phyloP scores from a whole-genome alignment of 1,140 invertebrate genomes.

The Melitaea cinxia region DNA sequence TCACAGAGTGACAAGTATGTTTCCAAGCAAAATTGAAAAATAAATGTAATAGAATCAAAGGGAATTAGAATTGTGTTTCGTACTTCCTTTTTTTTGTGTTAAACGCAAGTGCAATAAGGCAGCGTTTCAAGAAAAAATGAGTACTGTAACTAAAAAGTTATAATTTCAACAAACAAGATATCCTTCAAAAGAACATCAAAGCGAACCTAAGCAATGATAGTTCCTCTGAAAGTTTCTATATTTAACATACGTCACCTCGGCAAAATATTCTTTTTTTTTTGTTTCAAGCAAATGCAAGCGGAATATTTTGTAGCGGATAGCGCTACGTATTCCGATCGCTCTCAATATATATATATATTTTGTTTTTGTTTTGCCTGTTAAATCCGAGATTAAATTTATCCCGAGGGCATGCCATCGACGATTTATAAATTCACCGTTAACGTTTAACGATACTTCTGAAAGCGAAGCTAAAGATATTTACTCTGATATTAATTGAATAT shows the following conservation, averaged over 20 bases:
- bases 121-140: too few species aligned
- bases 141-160: too few species aligned
- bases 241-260: background rate
- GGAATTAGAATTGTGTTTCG: too few species aligned
- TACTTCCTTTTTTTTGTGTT: too few species aligned
- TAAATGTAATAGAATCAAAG: too few species aligned
- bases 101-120: too few species aligned
- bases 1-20: too few species aligned
- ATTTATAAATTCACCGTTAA: background rate
- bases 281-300: background rate
- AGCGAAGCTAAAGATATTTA: too few species aligned
- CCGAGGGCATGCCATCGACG: background rate
- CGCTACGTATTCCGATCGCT: background rate
- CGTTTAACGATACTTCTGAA: background rate
- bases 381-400: constrained; percentile 17
- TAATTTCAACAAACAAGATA: background rate
- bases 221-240: background rate
- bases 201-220: background rate
- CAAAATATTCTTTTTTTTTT: background rate
- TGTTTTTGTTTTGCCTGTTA: constrained; percentile 8
- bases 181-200: background rate
- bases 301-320: background rate
- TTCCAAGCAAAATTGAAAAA: too few species aligned
- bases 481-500: too few species aligned
- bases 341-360: too few species aligned